These are phyloP conservation scores for Prolemur simus DNA, from an alignment of 2,113 vertebrate genomes.

Conservation along the genomic window DNA sequence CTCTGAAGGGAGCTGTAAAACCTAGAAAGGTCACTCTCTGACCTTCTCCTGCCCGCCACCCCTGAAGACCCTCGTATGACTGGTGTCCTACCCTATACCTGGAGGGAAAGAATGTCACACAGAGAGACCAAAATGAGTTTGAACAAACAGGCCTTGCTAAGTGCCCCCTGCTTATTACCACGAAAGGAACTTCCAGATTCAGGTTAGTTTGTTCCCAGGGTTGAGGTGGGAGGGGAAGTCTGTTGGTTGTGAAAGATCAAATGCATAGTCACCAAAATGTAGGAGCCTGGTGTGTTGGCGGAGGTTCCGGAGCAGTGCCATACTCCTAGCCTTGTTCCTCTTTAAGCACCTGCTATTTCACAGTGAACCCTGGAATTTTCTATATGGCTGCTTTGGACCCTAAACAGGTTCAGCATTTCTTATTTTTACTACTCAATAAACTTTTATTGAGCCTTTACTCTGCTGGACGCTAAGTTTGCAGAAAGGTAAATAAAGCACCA, in stretches of 20 bases:
- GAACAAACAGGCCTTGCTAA: neutral
- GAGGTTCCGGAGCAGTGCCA: accelerated
- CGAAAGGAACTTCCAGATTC: neutral
- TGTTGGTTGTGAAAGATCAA: neutral
- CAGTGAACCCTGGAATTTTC: neutral
- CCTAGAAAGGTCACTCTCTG: neutral
- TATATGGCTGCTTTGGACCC: neutral
- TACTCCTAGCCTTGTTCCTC: neutral
- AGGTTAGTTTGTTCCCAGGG: neutral
- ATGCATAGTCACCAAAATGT: neutral
- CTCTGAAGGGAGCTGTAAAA: neutral
- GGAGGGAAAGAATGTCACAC: neutral
- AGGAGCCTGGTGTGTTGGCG: accelerated
- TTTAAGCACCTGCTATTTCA: neutral
- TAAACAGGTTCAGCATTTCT: neutral
- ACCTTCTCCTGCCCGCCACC: too few relatives aligned
- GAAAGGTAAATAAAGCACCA: too few relatives aligned
- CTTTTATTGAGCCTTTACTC: neutral
- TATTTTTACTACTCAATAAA: neutral
- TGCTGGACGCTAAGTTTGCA: neutral
- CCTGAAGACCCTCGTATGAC: neutral
- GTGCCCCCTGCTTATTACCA: neutral
- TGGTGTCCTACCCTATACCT: neutral
- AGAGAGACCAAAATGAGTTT: neutral
- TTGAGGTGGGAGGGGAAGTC: neutral